Conservation (phyloP, 1,140 invertebrate genomes). For the Drosophila triauraria region DNA sequence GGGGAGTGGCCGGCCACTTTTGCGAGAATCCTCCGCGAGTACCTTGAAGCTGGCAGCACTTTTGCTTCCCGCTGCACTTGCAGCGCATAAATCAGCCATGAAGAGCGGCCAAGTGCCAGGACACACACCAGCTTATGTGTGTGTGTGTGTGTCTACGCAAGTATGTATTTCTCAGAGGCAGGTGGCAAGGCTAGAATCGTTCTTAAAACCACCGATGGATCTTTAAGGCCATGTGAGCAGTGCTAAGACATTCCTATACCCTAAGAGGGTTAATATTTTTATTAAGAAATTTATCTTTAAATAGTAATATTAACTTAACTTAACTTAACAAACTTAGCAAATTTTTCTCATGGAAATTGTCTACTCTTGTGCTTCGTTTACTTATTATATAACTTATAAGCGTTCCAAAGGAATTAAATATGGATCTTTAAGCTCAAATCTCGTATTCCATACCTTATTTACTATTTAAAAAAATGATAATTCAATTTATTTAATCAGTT, state of each 20-base stretch:
- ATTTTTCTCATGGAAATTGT: no score
- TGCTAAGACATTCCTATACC: neutral
- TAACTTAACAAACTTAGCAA: no score
- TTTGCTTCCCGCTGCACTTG: constrained; percentile 54
- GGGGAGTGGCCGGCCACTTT: constrained; percentile 42
- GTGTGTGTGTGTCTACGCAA: constrained; percentile 15
- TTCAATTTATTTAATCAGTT: neutral
- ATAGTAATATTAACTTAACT: no score
- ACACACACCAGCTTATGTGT: constrained; percentile 5
- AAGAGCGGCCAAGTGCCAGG: constrained; percentile 64
- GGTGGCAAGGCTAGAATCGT: constrained; percentile 33
- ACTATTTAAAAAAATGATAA: no score
- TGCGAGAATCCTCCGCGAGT: constrained; percentile 45
- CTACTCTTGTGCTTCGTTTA: no score
- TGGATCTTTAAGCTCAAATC: neutral
- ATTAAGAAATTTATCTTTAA: no score
- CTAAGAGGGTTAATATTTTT: neutral
- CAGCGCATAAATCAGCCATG: constrained; percentile 76
- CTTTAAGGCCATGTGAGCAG: neutral
- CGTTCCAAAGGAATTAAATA: no score
- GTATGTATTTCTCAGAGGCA: constrained; percentile 37
- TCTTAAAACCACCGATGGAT: constrained; percentile 14
- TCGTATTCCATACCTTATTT: no score
- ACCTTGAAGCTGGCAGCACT: constrained; percentile 49
- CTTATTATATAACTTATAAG: no score